Base-by-base conservation (phyloP, 2,888 invertebrate species). In the Protonemura montana region DNA sequence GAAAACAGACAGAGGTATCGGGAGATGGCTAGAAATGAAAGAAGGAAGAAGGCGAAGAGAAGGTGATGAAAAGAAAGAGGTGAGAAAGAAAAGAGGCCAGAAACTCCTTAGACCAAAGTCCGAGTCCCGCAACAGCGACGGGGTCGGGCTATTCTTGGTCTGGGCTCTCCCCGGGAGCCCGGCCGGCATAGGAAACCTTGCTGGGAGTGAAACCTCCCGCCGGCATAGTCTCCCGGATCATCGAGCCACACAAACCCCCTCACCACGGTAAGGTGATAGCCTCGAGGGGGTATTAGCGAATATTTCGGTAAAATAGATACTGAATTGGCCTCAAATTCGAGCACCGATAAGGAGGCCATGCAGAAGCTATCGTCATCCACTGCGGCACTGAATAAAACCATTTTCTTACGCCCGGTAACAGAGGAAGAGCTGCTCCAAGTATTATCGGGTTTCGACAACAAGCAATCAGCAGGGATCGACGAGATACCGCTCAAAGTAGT, bases 391-490 rank as follows among this genome's bases (percentile, higher is more conserved):
- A 35, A 35, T 35, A 35, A 35, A 35, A 35, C 86, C 21, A 76
- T 86, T 28, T 3, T 85, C 30, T 28, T 86, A 27, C 3, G 29
- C 0, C 86, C 86, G 30, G 28, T 81, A 59, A 30, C n/a, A 25
- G 83, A 77, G n/a, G 25, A 29, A 0, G 86, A 87, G 30, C 30
- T 82, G n/a, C 1, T n/a, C 35, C 86, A 82, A 13, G 35, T 86
- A 27, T 77, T 87, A 27, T 78, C 59, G 76, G 30, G 83, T 30
- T 26, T 87, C 0, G 84, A 42, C 27, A 35, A 21, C 21, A 42
- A 77, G 27, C 77, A 13, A 29, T 30, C 87, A 41, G 41, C 86
- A n/a, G 86, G 86, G 30, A 0, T 81, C 3, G 86, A 87, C 42
- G 77, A 82, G n/a, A 85, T 86, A 83, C 30, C 82, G 78, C 26